Conservation (phyloP, 2,113 vertebrate species). For the Desmodus rotundus region DNA sequence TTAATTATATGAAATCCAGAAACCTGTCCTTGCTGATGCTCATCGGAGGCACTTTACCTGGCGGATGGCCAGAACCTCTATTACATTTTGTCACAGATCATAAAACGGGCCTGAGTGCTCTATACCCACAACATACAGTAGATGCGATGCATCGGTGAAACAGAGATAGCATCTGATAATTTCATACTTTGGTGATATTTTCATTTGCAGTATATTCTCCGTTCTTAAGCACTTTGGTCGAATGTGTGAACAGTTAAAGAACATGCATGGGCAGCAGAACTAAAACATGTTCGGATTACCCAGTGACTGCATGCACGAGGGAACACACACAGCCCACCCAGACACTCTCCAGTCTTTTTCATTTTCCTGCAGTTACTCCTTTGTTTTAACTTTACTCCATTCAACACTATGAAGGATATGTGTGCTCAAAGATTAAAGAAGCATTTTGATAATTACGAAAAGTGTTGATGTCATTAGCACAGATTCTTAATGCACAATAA, state of each 20-base stretch:
- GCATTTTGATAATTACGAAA: background rate
- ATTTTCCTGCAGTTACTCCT: background rate
- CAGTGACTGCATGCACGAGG: background rate
- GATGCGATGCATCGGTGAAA: background rate
- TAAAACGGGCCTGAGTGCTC: slow-evolving; percentile 4
- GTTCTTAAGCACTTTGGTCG: background rate
- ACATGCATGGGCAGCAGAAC: background rate
- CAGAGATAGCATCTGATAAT: slow-evolving; percentile 15
- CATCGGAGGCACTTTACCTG: slow-evolving; percentile 1
- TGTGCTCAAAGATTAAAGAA: background rate
- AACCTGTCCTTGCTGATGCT: background rate
- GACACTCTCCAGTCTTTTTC: background rate
- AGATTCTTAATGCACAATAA: background rate
- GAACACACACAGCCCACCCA: background rate
- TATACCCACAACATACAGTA: background rate
- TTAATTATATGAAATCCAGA: slow-evolving; percentile 30
- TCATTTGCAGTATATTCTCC: background rate
- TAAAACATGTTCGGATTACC: background rate
- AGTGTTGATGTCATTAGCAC: background rate
- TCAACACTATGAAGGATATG: background rate
- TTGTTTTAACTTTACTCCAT: background rate
- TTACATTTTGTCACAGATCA: slow-evolving; percentile 52
- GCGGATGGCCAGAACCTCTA: slow-evolving; percentile 32
- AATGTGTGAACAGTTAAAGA: background rate
- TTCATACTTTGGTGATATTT: background rate